phyloP scores from a whole-genome alignment of 2,113 vertebrate species.

The Lepisosteus osseus region DNA sequence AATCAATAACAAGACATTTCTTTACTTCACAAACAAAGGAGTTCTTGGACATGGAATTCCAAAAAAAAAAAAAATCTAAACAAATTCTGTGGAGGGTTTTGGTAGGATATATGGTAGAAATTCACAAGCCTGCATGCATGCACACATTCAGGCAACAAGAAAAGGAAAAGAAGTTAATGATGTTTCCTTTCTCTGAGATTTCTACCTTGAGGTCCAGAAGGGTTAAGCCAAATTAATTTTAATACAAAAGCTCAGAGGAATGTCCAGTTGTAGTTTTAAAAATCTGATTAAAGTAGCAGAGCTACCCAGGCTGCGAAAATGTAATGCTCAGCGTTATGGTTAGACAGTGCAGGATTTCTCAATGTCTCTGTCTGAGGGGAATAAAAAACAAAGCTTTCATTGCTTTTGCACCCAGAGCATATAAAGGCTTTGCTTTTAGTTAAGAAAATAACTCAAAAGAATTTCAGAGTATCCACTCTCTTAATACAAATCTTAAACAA shows the following conservation, averaged over 20 bases:
- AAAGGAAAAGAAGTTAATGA: constrained; percentile 45
- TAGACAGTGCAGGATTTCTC: constrained; percentile 38
- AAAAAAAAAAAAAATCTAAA: constrained; percentile 33
- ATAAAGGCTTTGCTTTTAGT: neutral
- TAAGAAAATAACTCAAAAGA: no score
- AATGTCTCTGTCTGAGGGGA: constrained; percentile 23
- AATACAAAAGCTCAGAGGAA: constrained; percentile 45
- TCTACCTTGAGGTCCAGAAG: constrained; percentile 32
- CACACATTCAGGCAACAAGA: constrained; percentile 36
- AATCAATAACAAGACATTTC: neutral
- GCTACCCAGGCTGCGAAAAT: constrained; percentile 35
- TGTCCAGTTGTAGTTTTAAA: constrained; percentile 51
- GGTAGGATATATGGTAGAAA: neutral
- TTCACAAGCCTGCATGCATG: neutral
- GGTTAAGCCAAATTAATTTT: constrained; percentile 53
- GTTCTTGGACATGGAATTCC: constrained; percentile 44
- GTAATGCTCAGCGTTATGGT: constrained; percentile 36
- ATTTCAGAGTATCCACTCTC: no score
- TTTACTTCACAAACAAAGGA: constrained; percentile 46
- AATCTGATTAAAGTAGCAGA: constrained; percentile 47
- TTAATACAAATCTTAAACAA: no score
- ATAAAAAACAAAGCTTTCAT: constrained; percentile 27
- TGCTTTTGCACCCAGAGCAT: constrained; percentile 29
- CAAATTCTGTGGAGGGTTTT: constrained; percentile 10
- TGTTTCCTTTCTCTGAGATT: constrained; percentile 19